Evolutionary conservation across 2,113 vertebrate genomes (phyloP), one percentile per base, ranked within the genome.

Genomic region (Prolemur simus): DNA sequence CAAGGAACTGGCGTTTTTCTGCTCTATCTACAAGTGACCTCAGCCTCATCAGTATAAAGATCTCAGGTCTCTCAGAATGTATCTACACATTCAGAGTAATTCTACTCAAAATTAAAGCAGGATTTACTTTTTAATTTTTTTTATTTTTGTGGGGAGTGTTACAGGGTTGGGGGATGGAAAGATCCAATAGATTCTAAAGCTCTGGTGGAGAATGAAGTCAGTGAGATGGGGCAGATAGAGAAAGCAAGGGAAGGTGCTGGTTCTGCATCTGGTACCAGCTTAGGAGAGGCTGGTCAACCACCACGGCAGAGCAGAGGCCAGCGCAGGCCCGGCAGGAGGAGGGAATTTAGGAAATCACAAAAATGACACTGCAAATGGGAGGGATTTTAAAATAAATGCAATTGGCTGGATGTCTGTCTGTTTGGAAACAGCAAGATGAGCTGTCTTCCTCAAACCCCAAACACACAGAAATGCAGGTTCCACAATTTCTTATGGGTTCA

Each of bases 181-280:
- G 29, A 45, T n/a, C 3, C 7, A 27, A n/a, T 0, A 42, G 54
- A 17, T 9, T 23, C 58, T 13, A n/a, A 64, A 47, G 73, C 34
- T 76, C 45, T 20, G 0, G 14, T 1, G 25, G 37, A 77, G 49
- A 85, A 6, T 5, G 27, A n/a, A 54, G 32, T 37, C 27, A 5
- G 20, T 0, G 12, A 45, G 23, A 6, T 5, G 37, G 34, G 66
- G 21, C 34, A 47, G 52, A 0, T 5, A 11, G 14, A 60, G 39
- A 4, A 23, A 18, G 1, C 0, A 7, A n/a, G 34, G 0, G 32
- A 29, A 12, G 10, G n/a, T 68, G 39, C 23, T 32, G 6, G 1
- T 0, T 0, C 5, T 25, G 82, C 39, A 0, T 13, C 42, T 0
- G 66, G 87, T 32, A 9, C 21, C 0, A 0, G 25, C 5, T 1